Percentiles rank a stretch among this genome's conserved stretches.
Conservation (phyloP, 1,140 invertebrate species). For the Conus ventricosus region DNA sequence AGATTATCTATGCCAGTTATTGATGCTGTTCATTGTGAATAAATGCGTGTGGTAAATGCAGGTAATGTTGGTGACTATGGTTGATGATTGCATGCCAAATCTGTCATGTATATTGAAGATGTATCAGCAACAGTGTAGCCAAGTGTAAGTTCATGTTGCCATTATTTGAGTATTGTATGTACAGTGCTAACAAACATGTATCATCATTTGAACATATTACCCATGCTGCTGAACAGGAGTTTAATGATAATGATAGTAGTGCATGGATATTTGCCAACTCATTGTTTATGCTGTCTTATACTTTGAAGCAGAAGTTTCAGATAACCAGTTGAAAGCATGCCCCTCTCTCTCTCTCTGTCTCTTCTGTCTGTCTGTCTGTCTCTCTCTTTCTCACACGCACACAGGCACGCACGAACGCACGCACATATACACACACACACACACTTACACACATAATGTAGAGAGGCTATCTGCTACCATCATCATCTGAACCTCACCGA, state of each 20-base stretch:
- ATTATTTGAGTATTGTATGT: background rate
- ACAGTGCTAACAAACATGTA: background rate
- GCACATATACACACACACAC: too few species aligned
- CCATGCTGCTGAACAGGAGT: background rate
- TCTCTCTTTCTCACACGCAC: background rate
- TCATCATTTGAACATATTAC: background rate
- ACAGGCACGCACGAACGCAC: too few species aligned
- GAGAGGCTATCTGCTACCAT: too few species aligned
- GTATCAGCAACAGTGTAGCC: background rate
- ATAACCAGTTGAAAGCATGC: background rate
- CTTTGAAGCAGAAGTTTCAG: too few species aligned
- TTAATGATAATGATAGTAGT: too few species aligned
- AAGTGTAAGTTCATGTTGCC: background rate
- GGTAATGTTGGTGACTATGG: background rate
- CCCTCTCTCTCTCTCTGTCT: background rate
- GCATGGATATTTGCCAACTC: too few species aligned
- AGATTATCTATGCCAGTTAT: too few species aligned
- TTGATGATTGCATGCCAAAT: background rate
- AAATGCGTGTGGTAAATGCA: too few species aligned
- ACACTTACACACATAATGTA: too few species aligned
- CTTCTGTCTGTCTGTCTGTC: background rate
- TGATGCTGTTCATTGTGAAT: too few species aligned
- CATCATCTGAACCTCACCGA: too few species aligned
- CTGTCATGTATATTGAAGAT: background rate
- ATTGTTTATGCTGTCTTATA: too few species aligned